Evolutionary conservation across 2,113 vertebrate species (phyloP).

Genomic region (Anarrhichthys ocellatus): DNA sequence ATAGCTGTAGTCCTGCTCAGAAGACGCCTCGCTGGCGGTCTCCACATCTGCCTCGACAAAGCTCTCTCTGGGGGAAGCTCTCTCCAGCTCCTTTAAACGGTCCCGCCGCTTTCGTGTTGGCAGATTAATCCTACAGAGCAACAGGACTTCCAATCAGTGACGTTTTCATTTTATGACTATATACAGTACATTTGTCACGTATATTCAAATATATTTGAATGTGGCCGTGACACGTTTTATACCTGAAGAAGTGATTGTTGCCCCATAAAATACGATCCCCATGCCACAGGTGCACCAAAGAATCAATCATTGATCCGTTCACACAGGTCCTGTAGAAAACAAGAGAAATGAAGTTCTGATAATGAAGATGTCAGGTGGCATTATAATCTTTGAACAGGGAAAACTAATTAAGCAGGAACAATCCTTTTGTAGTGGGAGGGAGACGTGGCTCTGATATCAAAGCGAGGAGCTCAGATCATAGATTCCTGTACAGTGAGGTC

Average conservation of each 20-base stretch:
- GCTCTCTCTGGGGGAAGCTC: conserved; percentile 84
- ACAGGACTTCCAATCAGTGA: not conserved
- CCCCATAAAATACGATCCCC: conserved; percentile 98
- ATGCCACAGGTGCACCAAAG: conserved; percentile 92
- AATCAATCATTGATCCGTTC: conserved; percentile 90
- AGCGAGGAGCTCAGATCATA: conserved; percentile 51
- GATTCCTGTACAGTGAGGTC: conserved; percentile 70
- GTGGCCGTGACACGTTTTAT: conserved; percentile 12
- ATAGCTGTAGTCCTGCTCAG: conserved; percentile 97
- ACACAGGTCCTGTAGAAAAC: conserved; percentile 90
- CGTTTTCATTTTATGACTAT: not conserved
- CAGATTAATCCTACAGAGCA: conserved; percentile 89
- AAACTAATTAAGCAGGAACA: conserved; percentile 24
- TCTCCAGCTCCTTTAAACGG: conserved; percentile 93
- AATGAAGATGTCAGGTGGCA: conserved; percentile 2
- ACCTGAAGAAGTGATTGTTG: conserved; percentile 99
- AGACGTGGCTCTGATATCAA: conserved; percentile 63
- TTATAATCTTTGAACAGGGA: conserved; percentile 15
- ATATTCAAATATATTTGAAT: no score
- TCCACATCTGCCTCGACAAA: conserved; percentile 91
- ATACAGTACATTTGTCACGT: not conserved
- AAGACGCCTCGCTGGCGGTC: conserved; percentile 97
- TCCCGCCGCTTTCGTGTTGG: conserved; percentile 95
- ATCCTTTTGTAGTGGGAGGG: conserved; percentile 22
- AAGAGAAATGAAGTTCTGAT: not conserved